Evolutionary conservation across 2,797 vertebrate genomes (phyloP).

Genomic region (Pantherophis alleghaniensis): DNA sequence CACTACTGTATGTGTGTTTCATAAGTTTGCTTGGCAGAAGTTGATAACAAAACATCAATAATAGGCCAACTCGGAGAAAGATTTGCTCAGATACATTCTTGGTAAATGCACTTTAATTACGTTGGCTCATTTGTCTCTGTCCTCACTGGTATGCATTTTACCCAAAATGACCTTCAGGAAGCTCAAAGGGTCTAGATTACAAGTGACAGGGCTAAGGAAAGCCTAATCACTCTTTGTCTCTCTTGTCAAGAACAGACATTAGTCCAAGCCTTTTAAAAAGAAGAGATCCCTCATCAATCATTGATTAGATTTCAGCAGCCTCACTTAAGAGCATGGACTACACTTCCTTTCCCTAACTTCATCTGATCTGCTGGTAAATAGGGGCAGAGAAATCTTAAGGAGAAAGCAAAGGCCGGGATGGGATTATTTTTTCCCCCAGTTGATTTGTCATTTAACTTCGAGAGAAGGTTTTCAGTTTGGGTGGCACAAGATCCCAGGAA

Average conservation of each 20-base stretch:
- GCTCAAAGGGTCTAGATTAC: neutral
- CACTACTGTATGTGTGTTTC: neutral
- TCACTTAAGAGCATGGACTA: constrained; percentile 57
- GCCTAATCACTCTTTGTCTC: constrained; percentile 26
- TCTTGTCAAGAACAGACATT: constrained; percentile 43
- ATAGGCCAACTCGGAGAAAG: neutral
- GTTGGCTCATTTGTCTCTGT: constrained; percentile 10
- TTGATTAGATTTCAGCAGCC: constrained; percentile 62
- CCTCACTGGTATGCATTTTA: constrained; percentile 8
- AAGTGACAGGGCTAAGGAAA: neutral
- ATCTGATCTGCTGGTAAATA: constrained; percentile 63
- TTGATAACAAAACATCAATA: neutral
- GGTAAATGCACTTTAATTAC: constrained; percentile 12
- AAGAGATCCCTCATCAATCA: constrained; percentile 63
- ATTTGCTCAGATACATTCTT: neutral
- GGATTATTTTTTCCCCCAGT: neutral
- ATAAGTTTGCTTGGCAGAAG: neutral
- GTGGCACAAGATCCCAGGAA: neutral
- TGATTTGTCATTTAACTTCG: neutral
- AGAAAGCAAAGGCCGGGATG: neutral
- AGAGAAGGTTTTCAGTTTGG: neutral
- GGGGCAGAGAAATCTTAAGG: constrained; percentile 33
- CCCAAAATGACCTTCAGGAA: constrained; percentile 14
- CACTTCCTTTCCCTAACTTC: constrained; percentile 63
- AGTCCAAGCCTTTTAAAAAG: constrained; percentile 27